These are phyloP conservation scores for Idaea dimidiata DNA, from an alignment of 2,888 invertebrate genomes.

Conservation along the genomic window DNA sequence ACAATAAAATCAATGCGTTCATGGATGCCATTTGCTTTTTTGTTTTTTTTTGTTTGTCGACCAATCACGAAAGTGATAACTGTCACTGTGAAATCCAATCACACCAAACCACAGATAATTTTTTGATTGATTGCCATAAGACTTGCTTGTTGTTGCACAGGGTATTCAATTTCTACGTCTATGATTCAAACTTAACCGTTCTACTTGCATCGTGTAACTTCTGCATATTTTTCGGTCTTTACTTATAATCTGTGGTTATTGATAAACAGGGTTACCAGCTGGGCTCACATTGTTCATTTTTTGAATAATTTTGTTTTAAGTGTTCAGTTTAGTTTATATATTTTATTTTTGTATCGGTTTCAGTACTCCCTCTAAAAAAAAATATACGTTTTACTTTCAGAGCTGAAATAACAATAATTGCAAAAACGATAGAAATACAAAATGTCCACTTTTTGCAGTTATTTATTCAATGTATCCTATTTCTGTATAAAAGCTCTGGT, in stretches of 20 bases:
- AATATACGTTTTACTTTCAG: no score
- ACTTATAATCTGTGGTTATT: not conserved
- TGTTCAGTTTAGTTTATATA: no score
- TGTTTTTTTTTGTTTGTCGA: not conserved
- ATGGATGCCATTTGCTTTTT: not conserved
- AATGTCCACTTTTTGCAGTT: no score
- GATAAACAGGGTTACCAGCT: not conserved
- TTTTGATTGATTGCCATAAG: not conserved
- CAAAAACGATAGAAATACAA: no score
- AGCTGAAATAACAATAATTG: no score
- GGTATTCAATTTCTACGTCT: not conserved
- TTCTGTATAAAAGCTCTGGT: not conserved
- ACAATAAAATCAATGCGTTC: not conserved
- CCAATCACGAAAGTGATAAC: no score
- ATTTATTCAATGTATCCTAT: not conserved
- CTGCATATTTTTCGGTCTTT: not conserved
- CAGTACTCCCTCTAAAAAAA: no score
- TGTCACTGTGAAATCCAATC: no score
- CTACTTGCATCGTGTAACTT: not conserved
- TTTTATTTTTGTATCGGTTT: no score
- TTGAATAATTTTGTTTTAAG: not conserved
- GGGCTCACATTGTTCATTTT: not conserved
- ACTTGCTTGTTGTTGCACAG: not conserved
- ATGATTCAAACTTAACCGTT: not conserved
- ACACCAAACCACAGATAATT: not conserved